A percentile compares a stretch with the other conserved stretches of the same genome.
Evolutionary conservation across 2,113 vertebrate genomes (phyloP).

Genomic region (Austrofundulus limnaeus): DNA sequence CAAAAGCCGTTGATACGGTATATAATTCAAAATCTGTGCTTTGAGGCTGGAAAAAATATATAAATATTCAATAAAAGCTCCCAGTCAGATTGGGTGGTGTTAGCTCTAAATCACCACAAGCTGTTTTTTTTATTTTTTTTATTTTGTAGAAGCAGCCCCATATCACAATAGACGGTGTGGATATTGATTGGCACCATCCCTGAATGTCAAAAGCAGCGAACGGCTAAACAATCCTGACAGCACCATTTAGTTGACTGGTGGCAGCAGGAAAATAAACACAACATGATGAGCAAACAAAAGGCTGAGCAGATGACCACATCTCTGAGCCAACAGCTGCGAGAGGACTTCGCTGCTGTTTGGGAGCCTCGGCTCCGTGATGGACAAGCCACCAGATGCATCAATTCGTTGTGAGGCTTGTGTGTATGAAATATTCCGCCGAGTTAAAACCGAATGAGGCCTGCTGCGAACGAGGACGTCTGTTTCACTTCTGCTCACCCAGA

Average conservation of each 20-base stretch:
- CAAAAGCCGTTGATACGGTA: not conserved
- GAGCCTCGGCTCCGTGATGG: slow-evolving; percentile 19
- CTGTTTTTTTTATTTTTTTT: no score
- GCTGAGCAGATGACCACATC: slow-evolving; percentile 53
- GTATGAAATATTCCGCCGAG: not conserved
- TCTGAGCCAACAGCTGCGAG: slow-evolving; percentile 63
- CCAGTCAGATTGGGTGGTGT: slow-evolving; percentile 14
- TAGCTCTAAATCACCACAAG: slow-evolving; percentile 19
- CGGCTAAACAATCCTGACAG: slow-evolving; percentile 54
- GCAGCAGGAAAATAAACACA: slow-evolving; percentile 32
- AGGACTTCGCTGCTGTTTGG: slow-evolving; percentile 20
- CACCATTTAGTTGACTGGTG: slow-evolving; percentile 61
- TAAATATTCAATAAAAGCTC: slow-evolving; percentile 21
- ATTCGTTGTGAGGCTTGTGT: slow-evolving; percentile 6
- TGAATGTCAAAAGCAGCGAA: slow-evolving; percentile 42
- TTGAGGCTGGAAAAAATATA: not conserved
- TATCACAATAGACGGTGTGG: slow-evolving; percentile 16
- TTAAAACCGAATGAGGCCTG: slow-evolving; percentile 11
- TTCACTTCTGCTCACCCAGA: slow-evolving; percentile 11
- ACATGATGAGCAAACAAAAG: slow-evolving; percentile 57
- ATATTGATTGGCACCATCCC: slow-evolving; percentile 24
- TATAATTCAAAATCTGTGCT: not conserved
- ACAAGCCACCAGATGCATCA: slow-evolving; percentile 25
- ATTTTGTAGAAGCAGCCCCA: slow-evolving; percentile 25
- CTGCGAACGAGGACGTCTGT: not conserved